phyloP scores from a whole-genome alignment of 1,140 invertebrate species.

The Cydia strobilella region DNA sequence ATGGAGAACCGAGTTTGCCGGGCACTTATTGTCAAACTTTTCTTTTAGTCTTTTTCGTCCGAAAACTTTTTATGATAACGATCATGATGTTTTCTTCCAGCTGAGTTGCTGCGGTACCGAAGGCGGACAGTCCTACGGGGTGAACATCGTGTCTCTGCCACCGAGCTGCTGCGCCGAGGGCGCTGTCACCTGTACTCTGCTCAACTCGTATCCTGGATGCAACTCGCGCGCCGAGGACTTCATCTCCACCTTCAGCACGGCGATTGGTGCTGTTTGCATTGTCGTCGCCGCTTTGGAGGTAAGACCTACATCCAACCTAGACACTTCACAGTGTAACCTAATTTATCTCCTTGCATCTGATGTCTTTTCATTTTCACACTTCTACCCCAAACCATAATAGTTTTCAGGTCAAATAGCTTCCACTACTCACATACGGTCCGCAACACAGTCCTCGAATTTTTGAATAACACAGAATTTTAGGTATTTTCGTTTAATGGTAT shows the following conservation, averaged over 20 bases:
- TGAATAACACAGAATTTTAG: neutral
- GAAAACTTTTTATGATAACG: no score
- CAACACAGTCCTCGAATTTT: neutral
- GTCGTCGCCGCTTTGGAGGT: slow-evolving; percentile 21
- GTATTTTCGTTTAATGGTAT: no score
- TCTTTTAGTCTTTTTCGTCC: no score
- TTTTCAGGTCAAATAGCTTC: no score
- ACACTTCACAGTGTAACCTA: no score
- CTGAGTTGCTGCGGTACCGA: neutral
- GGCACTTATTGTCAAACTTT: no score
- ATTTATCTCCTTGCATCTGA: no score
- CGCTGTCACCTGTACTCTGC: neutral
- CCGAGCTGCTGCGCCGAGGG: slow-evolving; percentile 5
- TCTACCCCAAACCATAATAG: no score
- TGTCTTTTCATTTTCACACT: no score
- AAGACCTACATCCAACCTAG: no score
- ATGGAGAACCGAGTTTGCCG: no score
- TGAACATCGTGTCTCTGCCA: neutral
- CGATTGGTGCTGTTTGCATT: slow-evolving; percentile 17
- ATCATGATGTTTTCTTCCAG: slow-evolving; percentile 5
- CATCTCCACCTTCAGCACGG: slow-evolving; percentile 15
- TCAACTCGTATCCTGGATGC: slow-evolving; percentile 8
- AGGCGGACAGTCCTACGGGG: neutral
- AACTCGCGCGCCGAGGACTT: slow-evolving; percentile 11
- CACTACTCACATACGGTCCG: no score